phyloP scores from a whole-genome alignment of 2,797 vertebrate genomes.

The Anas georgica region DNA sequence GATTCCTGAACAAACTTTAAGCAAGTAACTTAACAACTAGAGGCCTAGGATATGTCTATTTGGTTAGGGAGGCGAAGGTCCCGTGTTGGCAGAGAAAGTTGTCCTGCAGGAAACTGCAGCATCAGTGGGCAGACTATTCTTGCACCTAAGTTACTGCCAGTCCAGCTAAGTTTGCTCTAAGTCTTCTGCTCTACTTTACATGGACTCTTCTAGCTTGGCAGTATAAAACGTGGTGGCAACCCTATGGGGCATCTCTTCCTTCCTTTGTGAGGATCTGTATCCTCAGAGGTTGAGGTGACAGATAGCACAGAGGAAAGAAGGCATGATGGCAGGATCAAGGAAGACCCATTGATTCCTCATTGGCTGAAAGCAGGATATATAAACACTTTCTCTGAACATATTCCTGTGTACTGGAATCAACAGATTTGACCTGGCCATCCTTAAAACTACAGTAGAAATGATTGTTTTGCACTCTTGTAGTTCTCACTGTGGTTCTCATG shows the following conservation, averaged over 20 bases:
- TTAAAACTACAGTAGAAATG: not conserved
- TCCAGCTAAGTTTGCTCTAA: not conserved
- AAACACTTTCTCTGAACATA: not conserved
- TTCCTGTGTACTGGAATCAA: not conserved
- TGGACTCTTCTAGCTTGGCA: not conserved
- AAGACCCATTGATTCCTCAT: not conserved
- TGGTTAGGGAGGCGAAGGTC: not conserved
- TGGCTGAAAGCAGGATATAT: not conserved
- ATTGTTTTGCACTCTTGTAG: not conserved
- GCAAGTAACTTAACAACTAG: not conserved
- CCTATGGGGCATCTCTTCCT: not conserved
- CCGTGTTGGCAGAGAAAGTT: not conserved
- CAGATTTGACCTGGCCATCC: not conserved
- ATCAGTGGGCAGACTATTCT: not conserved
- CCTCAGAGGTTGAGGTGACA: not conserved
- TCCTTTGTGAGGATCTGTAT: not conserved
- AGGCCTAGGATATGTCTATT: not conserved
- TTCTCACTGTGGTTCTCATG: not conserved
- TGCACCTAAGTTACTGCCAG: not conserved
- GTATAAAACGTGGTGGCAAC: fast-evolving
- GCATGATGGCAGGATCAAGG: not conserved
- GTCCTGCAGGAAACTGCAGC: not conserved
- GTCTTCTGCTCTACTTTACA: fast-evolving
- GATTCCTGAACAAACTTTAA: not conserved
- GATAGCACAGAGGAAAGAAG: not conserved